Base-by-base conservation (phyloP, 2,888 invertebrate genomes). In the Oscheius sp. region DNA sequence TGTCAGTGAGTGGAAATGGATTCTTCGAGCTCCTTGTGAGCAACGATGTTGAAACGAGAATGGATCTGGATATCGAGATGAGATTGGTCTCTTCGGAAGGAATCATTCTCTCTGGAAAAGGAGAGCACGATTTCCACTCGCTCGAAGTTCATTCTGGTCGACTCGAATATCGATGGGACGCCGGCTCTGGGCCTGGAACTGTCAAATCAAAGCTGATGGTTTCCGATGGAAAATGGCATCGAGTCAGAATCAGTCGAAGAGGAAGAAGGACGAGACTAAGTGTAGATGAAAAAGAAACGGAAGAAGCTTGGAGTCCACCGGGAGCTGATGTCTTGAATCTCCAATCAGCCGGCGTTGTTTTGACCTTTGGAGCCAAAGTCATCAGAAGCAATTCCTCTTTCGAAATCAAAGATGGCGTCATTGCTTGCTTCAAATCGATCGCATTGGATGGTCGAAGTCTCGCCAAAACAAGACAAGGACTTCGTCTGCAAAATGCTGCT, bases 381-480 rank as follows among this genome's bases (percentile, higher is more conserved):
- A 50, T 55, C 4, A 29, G 48, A 15, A 33, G 27, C 3, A 34
- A 31, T 10, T 37, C 34, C 1, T 45, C 65, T 5, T 65, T 55
- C 17, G 31, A 33, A 90, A 53, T 94, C 57, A 92, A 92, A 53
- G 90, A 92, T 52, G 95, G 96, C 0, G 95, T 95, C 87, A 90
- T 92, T 68, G 96, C 96, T 1, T 96, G 96, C 87, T 91, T 96
- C 90, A 92, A 94, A 71, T 93, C 94, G 83, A 91, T 95, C 33
- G 90, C 91, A 70, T 90, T 96, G 58, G 92, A 78, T 45, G 75
- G 75, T 25, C 48, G 69, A 31, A 67, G 69, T 31, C 64, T 78
- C 15, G 70, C 71, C 15, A 78, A 78, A 53, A 78, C 78, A 0
- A 46, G 78, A 50, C 75, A 75, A 39, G 75, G 75, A n/a, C 68